Percentiles rank a stretch among this genome's conserved stretches.
These are phyloP conservation scores for Heliconius congener DNA, from an alignment of 1,140 invertebrate genomes.

Conservation along the genomic window DNA sequence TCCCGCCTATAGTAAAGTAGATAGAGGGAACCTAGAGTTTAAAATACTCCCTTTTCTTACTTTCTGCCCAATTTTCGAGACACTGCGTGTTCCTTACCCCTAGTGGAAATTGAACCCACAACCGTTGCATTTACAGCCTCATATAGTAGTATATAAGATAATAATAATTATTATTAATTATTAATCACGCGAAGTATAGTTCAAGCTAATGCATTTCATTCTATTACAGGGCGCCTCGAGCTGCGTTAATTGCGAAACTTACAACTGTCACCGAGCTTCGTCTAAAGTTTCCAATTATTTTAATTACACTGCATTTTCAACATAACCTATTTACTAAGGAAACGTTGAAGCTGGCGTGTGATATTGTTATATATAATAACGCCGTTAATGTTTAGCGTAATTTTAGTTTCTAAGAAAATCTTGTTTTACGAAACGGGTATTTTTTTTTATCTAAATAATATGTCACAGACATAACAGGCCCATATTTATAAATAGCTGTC, in stretches of 20 bases:
- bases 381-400: background rate
- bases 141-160: too few relatives aligned
- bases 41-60: too few relatives aligned
- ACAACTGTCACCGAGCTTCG: constrained; percentile 6
- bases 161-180: background rate
- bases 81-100: too few relatives aligned
- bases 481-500: too few relatives aligned
- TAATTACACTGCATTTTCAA: constrained; percentile 10
- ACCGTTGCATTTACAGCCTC: too few relatives aligned
- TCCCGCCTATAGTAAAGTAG: too few relatives aligned
- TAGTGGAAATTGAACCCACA: too few relatives aligned
- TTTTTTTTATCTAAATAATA: too few relatives aligned
- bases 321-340: constrained; percentile 7
- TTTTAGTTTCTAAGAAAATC: background rate
- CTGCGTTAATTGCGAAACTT: constrained; percentile 13
- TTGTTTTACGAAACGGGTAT: too few relatives aligned
- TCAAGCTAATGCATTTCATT: background rate
- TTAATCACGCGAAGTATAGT: background rate
- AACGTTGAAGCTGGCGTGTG: background rate
- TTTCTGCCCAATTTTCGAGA: too few relatives aligned
- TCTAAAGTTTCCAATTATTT: constrained; percentile 12
- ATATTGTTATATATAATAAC: background rate
- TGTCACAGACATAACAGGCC: too few relatives aligned
- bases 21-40: too few relatives aligned
- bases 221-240: constrained; percentile 2